Base-by-base conservation (phyloP, 2,113 vertebrate genomes). In the Callaeas wilsoni region DNA sequence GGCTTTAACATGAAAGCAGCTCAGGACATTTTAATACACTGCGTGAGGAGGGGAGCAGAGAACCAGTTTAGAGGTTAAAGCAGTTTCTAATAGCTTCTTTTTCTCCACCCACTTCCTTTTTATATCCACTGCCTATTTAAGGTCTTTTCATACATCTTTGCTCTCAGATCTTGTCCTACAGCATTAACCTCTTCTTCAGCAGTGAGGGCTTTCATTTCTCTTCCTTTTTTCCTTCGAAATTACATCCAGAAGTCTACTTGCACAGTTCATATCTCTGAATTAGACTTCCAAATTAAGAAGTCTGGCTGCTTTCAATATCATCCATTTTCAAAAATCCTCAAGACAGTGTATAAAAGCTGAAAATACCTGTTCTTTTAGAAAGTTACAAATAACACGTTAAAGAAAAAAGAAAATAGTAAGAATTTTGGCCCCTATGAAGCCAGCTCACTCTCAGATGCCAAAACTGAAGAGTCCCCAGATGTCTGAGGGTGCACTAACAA, bases 31-130 rank as follows among this genome's bases (percentile, higher is more conserved):
- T 73, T 41, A 57, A 75, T 21, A 23, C 13, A 16, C 9, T 27
- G 15, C 6, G 21, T 7, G 20, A 49, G 19, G 1, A 3, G 13
- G 12, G 19, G 14, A 33, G 15, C 56, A 70, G 11, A 53, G 87
- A 88, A 50, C 4, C 30, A 65, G 59, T 63, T 64, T 20, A 59
- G 55, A 81, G 70, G 39, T 5, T 68, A 46, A 89, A 77, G 52
- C 55, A 78, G 47, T 53, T 93, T 56, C 41, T 47, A 80, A 67
- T 4, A 30, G 41, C 22, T 93, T 91, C 33, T 86, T 56, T 52
- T 76, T 27, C 77, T 79, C 78, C 91, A 88, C 67, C 50, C 84
- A 84, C 52, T 93, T 90, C 82, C 90, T 88, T 91, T 84, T 77
- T 75, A 69, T 19, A 69, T 53, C 55, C 65, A 49, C 55, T 87